phyloP scores from a whole-genome alignment of 2,888 invertebrate species.

The Aradus depressus region DNA sequence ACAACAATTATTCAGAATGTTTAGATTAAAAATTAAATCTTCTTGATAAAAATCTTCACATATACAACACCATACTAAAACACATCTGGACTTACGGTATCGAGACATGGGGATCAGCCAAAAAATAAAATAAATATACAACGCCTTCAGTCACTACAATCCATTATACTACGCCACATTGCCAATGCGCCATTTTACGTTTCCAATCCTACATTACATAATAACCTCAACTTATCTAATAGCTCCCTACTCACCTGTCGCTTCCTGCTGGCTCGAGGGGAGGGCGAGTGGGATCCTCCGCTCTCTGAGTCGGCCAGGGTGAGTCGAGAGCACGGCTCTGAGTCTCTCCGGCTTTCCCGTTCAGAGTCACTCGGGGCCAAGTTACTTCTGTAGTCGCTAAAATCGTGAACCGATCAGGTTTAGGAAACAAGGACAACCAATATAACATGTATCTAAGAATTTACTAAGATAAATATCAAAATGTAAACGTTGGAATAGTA shows the following conservation, averaged over 20 bases:
- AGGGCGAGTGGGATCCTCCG: conserved; percentile 76
- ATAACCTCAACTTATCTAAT: neutral
- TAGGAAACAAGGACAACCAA: conserved; percentile 25
- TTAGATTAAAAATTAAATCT: too few relatives aligned
- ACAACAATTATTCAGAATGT: too few relatives aligned
- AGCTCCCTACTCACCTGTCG: conserved; percentile 48
- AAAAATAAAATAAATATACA: too few relatives aligned
- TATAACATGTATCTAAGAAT: too few relatives aligned
- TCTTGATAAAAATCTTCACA: too few relatives aligned
- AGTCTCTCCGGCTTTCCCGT: conserved; percentile 60
- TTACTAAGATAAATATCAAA: neutral
- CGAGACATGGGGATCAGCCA: too few relatives aligned
- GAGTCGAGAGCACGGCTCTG: conserved; percentile 38
- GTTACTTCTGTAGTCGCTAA: conserved; percentile 86
- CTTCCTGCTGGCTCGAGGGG: conserved; percentile 68
- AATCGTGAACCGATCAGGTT: conserved; percentile 32
- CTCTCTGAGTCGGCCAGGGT: conserved; percentile 64
- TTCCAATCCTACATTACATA: too few relatives aligned
- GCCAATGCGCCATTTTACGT: too few relatives aligned
- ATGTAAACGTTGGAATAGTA: conserved; percentile 7
- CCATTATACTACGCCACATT: too few relatives aligned
- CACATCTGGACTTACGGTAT: too few relatives aligned
- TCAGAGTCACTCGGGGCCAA: conserved; percentile 84
- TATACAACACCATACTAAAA: too few relatives aligned
- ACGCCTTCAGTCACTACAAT: too few relatives aligned